Evolutionary conservation across 1,140 invertebrate species (phyloP).

Genomic region (Halesus radiatus): DNA sequence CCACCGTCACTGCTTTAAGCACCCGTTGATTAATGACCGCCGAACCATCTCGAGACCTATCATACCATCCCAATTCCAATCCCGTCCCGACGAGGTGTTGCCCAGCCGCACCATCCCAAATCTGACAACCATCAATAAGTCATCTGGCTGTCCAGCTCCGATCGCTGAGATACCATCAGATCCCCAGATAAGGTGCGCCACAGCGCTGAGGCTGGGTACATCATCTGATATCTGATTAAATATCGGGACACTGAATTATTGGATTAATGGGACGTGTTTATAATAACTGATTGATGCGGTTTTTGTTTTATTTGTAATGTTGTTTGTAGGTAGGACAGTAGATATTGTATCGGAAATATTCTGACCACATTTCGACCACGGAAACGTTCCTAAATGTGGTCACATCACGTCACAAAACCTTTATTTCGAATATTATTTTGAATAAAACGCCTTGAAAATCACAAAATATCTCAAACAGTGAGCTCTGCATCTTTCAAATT

Average conservation of each 20-base stretch:
- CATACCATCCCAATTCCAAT: neutral
- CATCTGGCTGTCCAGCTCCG: slow-evolving; percentile 20
- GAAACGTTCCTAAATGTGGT: no score
- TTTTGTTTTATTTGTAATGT: neutral
- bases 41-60: neutral
- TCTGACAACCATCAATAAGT: slow-evolving; percentile 34
- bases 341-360: no score
- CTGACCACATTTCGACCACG: no score
- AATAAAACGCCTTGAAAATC: no score
- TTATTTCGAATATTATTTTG: no score
- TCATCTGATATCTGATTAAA: slow-evolving; percentile 17
- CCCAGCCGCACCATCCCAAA: neutral
- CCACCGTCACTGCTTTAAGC: neutral
- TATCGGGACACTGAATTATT: slow-evolving; percentile 12
- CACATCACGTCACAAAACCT: no score
- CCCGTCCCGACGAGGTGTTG: neutral
- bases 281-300: neutral
- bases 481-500: no score
- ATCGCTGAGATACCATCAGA: slow-evolving; percentile 10
- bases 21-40: slow-evolving; percentile 23
- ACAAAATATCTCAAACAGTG: no score
- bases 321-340: no score
- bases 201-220: neutral
- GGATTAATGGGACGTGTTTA: slow-evolving; percentile 12
- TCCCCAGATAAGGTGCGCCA: neutral